phyloP scores from a whole-genome alignment of 2,888 invertebrate species.

The Nomada ferruginata region DNA sequence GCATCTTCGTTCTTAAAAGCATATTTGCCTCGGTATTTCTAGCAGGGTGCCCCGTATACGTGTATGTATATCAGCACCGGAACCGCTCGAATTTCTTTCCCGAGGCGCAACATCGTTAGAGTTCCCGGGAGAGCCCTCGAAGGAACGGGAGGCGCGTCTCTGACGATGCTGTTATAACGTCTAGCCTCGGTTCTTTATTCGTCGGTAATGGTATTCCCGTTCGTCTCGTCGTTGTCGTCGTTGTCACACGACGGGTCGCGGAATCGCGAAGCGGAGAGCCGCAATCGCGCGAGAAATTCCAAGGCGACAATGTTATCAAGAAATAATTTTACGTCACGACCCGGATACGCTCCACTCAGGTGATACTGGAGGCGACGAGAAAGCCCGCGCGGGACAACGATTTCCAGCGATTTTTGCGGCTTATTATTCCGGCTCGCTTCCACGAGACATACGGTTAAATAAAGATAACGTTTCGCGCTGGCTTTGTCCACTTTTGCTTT shows the following conservation, averaged over 20 bases:
- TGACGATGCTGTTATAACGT: constrained; percentile 56
- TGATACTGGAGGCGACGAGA: background rate
- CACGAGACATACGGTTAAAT: background rate
- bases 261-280: constrained; percentile 33
- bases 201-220: constrained; percentile 57
- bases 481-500: background rate
- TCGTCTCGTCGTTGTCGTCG: constrained; percentile 31
- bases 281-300: constrained; percentile 56
- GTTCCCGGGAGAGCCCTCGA: constrained; percentile 56
- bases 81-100: constrained; percentile 72
- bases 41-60: constrained; percentile 40
- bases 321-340: constrained; percentile 41
- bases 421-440: background rate
- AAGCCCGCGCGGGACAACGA: background rate
- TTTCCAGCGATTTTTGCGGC: background rate
- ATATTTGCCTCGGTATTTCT: constrained; percentile 79
- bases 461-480: background rate
- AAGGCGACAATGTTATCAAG: constrained; percentile 56
- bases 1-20: constrained; percentile 77
- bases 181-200: constrained; percentile 53
- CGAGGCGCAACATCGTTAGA: constrained; percentile 71
- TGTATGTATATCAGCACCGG: constrained; percentile 43
- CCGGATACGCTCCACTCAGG: background rate
- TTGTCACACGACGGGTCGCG: constrained; percentile 11
- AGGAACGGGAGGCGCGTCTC: constrained; percentile 43